Conservation (phyloP, 1,140 invertebrate genomes). For the Lucilia sericata region DNA sequence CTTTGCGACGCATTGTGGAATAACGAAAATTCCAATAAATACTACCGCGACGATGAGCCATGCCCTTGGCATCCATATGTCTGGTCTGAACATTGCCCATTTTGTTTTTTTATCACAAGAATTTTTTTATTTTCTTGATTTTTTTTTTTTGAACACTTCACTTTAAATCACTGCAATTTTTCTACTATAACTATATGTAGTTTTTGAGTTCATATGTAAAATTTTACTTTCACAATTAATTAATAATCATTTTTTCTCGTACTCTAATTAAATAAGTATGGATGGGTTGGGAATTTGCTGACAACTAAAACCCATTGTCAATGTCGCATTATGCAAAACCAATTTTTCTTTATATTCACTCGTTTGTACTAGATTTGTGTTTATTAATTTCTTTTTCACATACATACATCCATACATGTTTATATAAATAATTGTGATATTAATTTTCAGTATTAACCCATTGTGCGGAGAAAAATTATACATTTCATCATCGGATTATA, state of each 20-base stretch:
- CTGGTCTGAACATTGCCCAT: constrained; percentile 61
- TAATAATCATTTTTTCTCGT: neutral
- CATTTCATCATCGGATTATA: no score
- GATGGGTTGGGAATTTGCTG: neutral
- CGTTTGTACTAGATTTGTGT: neutral
- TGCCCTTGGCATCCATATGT: constrained; percentile 51
- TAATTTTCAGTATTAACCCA: neutral
- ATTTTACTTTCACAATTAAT: constrained; percentile 11
- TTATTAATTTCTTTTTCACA: neutral
- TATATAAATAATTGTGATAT: neutral
- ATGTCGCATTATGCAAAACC: constrained; percentile 17
- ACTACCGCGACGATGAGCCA: constrained; percentile 56
- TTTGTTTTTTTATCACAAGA: no score
- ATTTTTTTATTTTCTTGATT: neutral
- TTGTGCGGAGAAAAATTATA: neutral
- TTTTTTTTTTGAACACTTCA: constrained; percentile 3
- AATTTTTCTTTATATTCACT: neutral
- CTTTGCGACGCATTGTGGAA: constrained; percentile 52
- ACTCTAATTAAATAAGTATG: neutral
- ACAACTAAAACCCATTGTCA: constrained; percentile 16
- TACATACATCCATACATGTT: neutral
- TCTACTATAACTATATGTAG: neutral
- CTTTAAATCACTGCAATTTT: no score
- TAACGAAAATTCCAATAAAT: constrained; percentile 66
- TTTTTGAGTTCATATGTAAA: neutral